phyloP scores from a whole-genome alignment of 2,113 vertebrate genomes.

The Nyctibius bracteatus region DNA sequence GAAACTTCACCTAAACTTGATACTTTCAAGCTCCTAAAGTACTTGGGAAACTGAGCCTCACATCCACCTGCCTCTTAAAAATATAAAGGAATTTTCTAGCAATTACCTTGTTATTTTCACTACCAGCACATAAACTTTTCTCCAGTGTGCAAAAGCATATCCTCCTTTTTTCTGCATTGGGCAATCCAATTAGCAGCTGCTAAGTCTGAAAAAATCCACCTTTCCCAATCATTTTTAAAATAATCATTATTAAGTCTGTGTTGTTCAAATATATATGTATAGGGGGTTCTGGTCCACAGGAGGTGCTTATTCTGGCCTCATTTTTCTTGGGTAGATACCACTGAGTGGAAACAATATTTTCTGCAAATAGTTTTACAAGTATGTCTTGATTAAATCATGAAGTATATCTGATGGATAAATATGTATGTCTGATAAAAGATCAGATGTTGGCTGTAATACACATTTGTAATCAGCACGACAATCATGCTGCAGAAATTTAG shows the following conservation, averaged over 20 bases:
- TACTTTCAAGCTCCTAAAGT: not conserved
- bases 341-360: not conserved
- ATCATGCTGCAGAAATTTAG: not conserved
- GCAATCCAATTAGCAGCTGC: not conserved
- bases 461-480: not conserved
- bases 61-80: not conserved
- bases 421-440: not conserved
- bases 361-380: not conserved
- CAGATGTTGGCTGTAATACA: not conserved
- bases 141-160: not conserved
- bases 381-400: not conserved
- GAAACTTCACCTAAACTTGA: not conserved
- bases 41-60: not conserved
- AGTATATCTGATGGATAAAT: not conserved
- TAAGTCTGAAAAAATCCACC: not conserved
- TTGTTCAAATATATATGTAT: not conserved
- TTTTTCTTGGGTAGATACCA: not conserved
- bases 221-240: not conserved
- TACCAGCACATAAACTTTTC: not conserved
- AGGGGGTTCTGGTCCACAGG: not conserved
- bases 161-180: not conserved
- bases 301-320: not conserved
- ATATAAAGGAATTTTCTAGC: not conserved
- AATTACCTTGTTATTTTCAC: not conserved
- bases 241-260: not conserved